Conservation (phyloP, 2,113 vertebrate species). For the Camelus bactrianus region DNA sequence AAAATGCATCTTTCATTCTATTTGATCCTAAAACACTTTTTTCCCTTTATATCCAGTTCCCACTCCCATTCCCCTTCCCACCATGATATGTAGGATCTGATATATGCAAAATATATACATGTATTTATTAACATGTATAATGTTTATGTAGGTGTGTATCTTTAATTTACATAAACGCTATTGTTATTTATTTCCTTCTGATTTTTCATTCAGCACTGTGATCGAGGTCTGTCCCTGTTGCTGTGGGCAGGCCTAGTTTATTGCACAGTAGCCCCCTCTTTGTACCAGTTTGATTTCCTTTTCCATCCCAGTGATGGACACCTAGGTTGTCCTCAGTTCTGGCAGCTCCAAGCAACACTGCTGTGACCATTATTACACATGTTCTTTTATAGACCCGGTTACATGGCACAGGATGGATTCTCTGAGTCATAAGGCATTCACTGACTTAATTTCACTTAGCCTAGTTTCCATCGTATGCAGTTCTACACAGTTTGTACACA, state of each 20-base stretch:
- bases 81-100: neutral
- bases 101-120: neutral
- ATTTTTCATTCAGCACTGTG: neutral
- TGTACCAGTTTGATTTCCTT: neutral
- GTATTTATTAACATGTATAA: neutral
- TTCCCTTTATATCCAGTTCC: neutral
- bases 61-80: neutral
- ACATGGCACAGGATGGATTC: neutral
- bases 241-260: neutral
- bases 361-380: accelerated
- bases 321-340: neutral
- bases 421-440: neutral
- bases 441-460: neutral
- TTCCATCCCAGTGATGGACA: neutral
- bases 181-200: neutral
- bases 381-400: neutral
- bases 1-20: neutral
- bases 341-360: neutral
- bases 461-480: neutral
- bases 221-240: neutral
- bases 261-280: neutral
- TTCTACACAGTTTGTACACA: neutral
- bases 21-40: conserved; percentile 22
- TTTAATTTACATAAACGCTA: neutral
- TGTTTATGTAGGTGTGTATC: neutral